Conservation (phyloP, 2,797 vertebrate genomes). For the Lophius americanus region DNA sequence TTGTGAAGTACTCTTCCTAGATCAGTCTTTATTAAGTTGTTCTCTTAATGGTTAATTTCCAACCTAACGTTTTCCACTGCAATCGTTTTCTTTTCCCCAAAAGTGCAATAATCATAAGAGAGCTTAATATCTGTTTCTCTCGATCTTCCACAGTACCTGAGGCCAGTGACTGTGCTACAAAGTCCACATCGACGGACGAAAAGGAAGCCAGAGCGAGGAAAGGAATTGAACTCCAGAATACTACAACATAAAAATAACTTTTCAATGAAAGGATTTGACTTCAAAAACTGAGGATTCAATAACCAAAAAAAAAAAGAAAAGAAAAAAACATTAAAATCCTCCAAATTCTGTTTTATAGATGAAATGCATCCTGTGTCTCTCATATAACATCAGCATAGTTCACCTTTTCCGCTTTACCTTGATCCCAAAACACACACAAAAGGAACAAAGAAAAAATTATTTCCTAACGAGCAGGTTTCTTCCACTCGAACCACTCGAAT, state of each 20-base stretch:
- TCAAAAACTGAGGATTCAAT: conserved; percentile 76
- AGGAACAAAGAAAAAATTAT: conserved; percentile 62
- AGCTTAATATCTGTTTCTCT: conserved; percentile 81
- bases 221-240: conserved; percentile 78
- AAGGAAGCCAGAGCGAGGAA: conserved; percentile 70
- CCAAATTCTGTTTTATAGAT: conserved; percentile 74
- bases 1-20: conserved; percentile 74
- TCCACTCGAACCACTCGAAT: conserved; percentile 60
- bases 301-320: conserved; percentile 60
- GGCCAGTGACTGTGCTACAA: conserved; percentile 86
- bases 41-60: conserved; percentile 76
- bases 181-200: conserved; percentile 78
- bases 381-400: conserved; percentile 74
- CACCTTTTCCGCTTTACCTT: conserved; percentile 72
- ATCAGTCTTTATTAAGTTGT: conserved; percentile 80
- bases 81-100: conserved; percentile 65
- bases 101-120: conserved; percentile 86
- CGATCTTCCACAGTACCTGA: conserved; percentile 85
- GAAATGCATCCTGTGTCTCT: conserved; percentile 77
- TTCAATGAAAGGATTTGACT: conserved; percentile 76
- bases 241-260: conserved; percentile 81
- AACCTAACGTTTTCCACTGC: conserved; percentile 76
- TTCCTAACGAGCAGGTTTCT: conserved; percentile 75
- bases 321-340: conserved; percentile 70
- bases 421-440: conserved; percentile 79